Evolutionary conservation across 2,797 vertebrate genomes (phyloP).

Genomic region (Arctocebus calabarensis): DNA sequence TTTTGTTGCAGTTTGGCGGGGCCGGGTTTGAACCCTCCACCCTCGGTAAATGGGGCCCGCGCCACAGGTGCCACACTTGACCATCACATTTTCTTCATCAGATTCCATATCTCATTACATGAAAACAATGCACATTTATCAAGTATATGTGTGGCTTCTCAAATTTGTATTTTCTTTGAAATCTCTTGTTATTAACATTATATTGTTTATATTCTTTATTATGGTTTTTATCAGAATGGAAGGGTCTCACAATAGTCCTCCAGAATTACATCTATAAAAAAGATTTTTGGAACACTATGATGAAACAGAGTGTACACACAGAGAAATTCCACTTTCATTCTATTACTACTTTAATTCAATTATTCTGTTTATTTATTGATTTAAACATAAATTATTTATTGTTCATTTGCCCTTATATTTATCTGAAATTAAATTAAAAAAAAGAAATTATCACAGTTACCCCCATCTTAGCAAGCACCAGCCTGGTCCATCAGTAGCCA

Average conservation of each 20-base stretch:
- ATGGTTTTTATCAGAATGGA: background rate
- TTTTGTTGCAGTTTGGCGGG: too few species aligned
- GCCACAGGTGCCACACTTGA: too few species aligned
- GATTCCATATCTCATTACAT: constrained; percentile 81
- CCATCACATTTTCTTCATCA: constrained; percentile 83
- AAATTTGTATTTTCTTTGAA: constrained; percentile 20
- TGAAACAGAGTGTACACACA: background rate
- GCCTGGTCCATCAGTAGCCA: too few species aligned
- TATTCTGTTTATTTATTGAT: background rate
- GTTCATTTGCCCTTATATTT: too few species aligned
- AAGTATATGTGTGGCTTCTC: constrained; percentile 77
- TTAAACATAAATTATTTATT: background rate
- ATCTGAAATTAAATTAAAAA: too few species aligned
- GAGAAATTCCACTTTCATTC: background rate
- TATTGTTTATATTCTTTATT: background rate
- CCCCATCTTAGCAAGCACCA: too few species aligned
- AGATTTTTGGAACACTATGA: background rate
- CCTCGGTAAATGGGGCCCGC: too few species aligned
- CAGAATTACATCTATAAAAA: background rate
- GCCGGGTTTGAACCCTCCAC: too few species aligned
- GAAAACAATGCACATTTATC: constrained; percentile 78
- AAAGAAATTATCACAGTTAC: too few species aligned
- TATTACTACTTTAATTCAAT: constrained; percentile 20
- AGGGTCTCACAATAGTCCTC: background rate
- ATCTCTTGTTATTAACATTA: background rate